These are phyloP conservation scores for Scytalopus superciliaris DNA, from an alignment of 2,113 vertebrate species.

Conservation along the genomic window DNA sequence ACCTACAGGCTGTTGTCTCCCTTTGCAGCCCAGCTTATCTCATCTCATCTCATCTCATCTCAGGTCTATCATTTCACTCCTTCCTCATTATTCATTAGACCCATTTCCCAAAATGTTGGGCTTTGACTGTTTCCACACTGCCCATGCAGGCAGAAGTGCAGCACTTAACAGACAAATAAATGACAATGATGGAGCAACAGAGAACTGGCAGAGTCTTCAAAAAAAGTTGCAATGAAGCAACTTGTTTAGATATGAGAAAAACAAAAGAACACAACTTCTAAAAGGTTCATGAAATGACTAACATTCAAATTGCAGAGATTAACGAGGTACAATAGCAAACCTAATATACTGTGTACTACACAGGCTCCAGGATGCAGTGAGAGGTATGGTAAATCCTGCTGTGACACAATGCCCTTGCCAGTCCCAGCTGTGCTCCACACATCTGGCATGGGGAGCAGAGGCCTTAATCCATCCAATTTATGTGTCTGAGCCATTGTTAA, in stretches of 20 bases:
- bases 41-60: not conserved
- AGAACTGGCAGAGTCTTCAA: not conserved
- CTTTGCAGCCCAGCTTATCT: not conserved
- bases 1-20: not conserved
- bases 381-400: not conserved
- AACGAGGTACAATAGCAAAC: not conserved
- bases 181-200: not conserved
- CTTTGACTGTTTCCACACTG: not conserved
- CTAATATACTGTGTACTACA: not conserved
- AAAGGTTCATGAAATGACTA: not conserved
- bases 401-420: not conserved
- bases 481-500: not conserved
- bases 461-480: not conserved
- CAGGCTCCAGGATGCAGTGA: not conserved
- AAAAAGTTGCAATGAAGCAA: not conserved
- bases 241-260: not conserved
- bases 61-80: not conserved
- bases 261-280: not conserved
- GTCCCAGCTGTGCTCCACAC: not conserved
- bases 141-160: not conserved
- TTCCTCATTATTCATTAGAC: not conserved
- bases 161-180: not conserved
- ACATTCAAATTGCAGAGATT: not conserved
- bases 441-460: rapidly evolving
- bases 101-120: not conserved